These are phyloP conservation scores for Poeciliopsis turneri DNA, from an alignment of 2,797 vertebrate genomes.

Conservation along the genomic window DNA sequence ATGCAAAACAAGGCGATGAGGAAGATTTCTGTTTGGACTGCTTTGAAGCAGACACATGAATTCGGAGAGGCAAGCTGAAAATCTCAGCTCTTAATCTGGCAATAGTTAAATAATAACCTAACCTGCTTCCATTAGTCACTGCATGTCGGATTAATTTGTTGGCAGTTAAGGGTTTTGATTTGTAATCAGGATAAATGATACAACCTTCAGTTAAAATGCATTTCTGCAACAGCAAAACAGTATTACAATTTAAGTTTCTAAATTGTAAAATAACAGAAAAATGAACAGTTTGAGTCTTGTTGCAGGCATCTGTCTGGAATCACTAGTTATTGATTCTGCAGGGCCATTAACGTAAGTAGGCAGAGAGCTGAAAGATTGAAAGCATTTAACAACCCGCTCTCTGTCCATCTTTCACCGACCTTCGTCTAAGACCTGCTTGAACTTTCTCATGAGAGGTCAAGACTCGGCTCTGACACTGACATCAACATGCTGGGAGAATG, in stretches of 20 bases:
- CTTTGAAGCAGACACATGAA: not conserved
- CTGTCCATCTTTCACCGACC: conserved; percentile 25
- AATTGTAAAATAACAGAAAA: not conserved
- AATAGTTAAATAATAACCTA: not conserved
- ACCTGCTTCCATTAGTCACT: not conserved
- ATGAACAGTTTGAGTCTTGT: not conserved
- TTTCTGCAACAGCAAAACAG: not conserved
- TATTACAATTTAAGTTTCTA: not conserved
- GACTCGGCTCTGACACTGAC: conserved; percentile 28
- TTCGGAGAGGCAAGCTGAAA: not conserved
- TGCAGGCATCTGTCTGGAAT: conserved; percentile 31
- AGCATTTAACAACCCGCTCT: conserved; percentile 19
- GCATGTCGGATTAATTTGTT: not conserved
- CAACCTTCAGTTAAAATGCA: not conserved
- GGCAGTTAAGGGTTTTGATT: not conserved
- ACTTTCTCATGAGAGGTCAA: conserved; percentile 49
- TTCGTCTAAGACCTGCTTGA: conserved; percentile 5
- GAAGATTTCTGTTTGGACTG: not conserved
- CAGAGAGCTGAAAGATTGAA: conserved; percentile 23
- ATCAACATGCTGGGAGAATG: conserved; percentile 32
- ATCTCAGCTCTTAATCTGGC: not conserved
- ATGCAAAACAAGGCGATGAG: not conserved
- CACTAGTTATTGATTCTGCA: conserved; percentile 50
- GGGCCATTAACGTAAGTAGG: conserved; percentile 8
- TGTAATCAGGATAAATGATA: not conserved